Conservation (phyloP, 2,797 vertebrate species). For the Chrysocyon brachyurus region DNA sequence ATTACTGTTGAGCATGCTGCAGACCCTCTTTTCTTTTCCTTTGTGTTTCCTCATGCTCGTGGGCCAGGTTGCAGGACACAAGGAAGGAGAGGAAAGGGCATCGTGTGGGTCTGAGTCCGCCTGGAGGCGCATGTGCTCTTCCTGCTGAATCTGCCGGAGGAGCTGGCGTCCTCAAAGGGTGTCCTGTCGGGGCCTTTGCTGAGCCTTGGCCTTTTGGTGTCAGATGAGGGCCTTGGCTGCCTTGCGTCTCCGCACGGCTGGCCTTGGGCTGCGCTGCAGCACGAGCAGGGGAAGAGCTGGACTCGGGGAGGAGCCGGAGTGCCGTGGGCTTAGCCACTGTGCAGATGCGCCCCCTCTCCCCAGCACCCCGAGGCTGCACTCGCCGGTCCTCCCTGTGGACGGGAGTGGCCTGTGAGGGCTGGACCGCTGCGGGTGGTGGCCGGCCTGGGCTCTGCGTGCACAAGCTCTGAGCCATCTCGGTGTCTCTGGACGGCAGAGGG, state of each 20-base stretch:
- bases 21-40: not conserved
- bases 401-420: not conserved
- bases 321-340: not conserved
- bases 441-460: fast-evolving
- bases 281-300: fast-evolving
- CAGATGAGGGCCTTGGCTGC: not conserved
- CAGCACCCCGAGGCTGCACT: not conserved
- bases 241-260: not conserved
- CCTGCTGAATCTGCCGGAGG: fast-evolving
- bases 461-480: fast-evolving
- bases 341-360: not conserved
- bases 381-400: not conserved
- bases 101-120: fast-evolving
- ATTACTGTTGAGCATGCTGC: not conserved
- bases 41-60: not conserved
- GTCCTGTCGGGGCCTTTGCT: fast-evolving
- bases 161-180: fast-evolving
- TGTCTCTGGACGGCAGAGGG: fast-evolving
- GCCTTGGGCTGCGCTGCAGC: not conserved
- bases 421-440: fast-evolving
- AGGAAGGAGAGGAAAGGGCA: not conserved
- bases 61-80: not conserved
- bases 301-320: fast-evolving
- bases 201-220: not conserved
- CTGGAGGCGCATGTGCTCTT: not conserved